Base-by-base conservation (phyloP, 2,888 invertebrate species). In the Amphipoea oculea region DNA sequence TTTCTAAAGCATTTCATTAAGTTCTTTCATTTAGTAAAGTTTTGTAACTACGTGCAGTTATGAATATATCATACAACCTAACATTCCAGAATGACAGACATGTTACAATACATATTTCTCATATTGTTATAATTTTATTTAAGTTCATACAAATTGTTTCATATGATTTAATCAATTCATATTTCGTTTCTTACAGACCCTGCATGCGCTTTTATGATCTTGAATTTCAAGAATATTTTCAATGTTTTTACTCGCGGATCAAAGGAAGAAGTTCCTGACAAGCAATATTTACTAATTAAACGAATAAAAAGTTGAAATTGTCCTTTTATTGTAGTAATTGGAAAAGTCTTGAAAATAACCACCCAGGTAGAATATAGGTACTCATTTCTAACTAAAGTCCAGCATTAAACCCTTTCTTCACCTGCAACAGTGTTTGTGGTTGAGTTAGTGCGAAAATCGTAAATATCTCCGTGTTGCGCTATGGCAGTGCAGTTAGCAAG, bases 401-500 rank as follows among this genome's bases (percentile, higher is more conserved):
- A 75, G 29, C 57, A 70, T 48, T 67, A 66, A 82, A 73, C 73
- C 79, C 67, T 86, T 89, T 86, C 82, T 88, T 89, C 84, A 89
- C 88, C 88, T 74, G 76, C 85, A 88, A 83, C 83, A 85, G 80
- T 86, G 89, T 89, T 89, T 89, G 89, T 79, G 87, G 91, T 78
- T 85, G 82, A 86, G 82, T 86, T 86, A 87, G 89, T 88, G 86
- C 80, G 90, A 90, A 92, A 90, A 91, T 92, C 91, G 93, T 94
- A 93, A 94, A 95, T 94, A 93, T 95, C 88, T 88, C 81, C 79
- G 88, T 89, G 88, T 78, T 85, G 77, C 86, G 81, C 79, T 79
- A 79, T 86, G 85, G 89, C 82, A 91, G 92, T 87, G 93, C 92
- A 92, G 93, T 93, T 92, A 93, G 93, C 92, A 92, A 93, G 94